Evolutionary conservation across 2,113 vertebrate genomes (phyloP).

Genomic region (Aplodontia rufa): DNA sequence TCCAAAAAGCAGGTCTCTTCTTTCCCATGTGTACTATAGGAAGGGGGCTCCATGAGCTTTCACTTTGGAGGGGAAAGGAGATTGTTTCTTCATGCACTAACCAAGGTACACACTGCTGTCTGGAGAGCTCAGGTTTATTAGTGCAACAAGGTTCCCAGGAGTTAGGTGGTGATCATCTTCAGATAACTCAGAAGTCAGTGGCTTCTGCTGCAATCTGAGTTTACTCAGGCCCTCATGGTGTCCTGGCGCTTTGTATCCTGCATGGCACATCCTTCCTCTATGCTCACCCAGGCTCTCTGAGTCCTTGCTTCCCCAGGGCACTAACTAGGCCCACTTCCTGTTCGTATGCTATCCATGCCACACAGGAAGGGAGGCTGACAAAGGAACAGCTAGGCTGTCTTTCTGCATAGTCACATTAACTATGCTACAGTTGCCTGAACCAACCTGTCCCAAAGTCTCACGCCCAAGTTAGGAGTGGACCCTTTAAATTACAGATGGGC

Average conservation of each 20-base stretch:
- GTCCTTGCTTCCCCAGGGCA: neutral
- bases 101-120: neutral
- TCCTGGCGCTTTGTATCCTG: neutral
- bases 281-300: neutral
- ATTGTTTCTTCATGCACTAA: neutral
- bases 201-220: neutral
- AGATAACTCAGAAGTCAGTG: neutral
- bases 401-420: neutral
- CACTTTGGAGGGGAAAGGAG: neutral
- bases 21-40: neutral
- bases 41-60: neutral
- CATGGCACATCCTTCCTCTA: neutral
- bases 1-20: no score
- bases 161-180: neutral
- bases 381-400: neutral
- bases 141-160: neutral
- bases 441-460: neutral
- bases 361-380: neutral
- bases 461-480: no score
- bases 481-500: neutral
- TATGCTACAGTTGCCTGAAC: neutral
- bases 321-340: rapidly evolving
- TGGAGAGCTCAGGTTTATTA: neutral
- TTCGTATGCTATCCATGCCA: neutral
- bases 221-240: neutral